A percentile compares a stretch with the other conserved stretches of the same genome.
These are phyloP conservation scores for Hestina assimilis DNA, from an alignment of 1,140 invertebrate genomes.

Conservation along the genomic window DNA sequence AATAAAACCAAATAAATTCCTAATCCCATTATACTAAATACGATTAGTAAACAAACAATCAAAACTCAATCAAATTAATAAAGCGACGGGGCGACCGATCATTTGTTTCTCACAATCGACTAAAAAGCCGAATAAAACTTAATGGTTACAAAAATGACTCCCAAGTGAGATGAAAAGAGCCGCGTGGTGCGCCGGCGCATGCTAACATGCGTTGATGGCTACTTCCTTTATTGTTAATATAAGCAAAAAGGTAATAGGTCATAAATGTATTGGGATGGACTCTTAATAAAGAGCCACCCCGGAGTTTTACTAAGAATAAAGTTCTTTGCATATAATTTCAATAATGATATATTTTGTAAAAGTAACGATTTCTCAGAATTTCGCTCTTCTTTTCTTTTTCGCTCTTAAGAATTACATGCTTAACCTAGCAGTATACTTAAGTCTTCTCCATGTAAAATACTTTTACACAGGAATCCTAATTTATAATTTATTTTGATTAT, in stretches of 20 bases:
- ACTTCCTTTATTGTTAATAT: conserved; percentile 38
- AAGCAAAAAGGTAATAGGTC: not conserved
- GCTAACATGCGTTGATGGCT: conserved; percentile 45
- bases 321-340: too few species aligned
- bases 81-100: conserved; percentile 46
- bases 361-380: too few species aligned
- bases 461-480: too few species aligned
- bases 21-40: not conserved
- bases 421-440: too few species aligned
- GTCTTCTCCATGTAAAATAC: too few species aligned
- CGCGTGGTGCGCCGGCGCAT: conserved; percentile 36
- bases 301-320: too few species aligned
- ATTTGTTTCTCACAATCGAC: conserved; percentile 54
- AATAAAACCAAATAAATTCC: not conserved
- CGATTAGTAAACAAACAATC: conserved; percentile 36
- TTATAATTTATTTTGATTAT: too few species aligned
- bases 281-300: not conserved
- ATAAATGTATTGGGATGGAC: not conserved
- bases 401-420: too few species aligned
- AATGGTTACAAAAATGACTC: conserved; percentile 48
- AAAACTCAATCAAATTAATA: conserved; percentile 60
- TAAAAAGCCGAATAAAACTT: conserved; percentile 22
- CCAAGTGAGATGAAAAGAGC: conserved; percentile 58
- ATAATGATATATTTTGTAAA: too few species aligned
- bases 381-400: too few species aligned